phyloP scores from a whole-genome alignment of 2,888 invertebrate species.

The Argyresthia goedartella region DNA sequence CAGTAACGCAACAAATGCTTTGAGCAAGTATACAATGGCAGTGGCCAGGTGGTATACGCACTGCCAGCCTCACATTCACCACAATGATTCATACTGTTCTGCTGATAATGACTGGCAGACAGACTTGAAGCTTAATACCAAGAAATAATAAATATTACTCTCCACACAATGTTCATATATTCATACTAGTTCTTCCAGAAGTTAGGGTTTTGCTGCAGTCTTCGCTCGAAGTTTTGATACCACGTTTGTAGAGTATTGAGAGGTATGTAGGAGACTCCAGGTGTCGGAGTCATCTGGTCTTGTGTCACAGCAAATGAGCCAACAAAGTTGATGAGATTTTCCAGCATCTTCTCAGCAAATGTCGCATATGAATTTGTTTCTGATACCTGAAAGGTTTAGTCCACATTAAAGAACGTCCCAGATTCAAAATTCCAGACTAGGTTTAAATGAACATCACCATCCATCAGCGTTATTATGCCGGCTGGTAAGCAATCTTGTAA shows the following conservation, averaged over 20 bases:
- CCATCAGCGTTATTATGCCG: no score
- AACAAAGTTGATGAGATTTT: slow-evolving; percentile 92
- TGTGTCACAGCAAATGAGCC: slow-evolving; percentile 90
- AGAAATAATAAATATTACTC: no score
- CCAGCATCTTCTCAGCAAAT: slow-evolving; percentile 92
- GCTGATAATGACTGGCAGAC: no score
- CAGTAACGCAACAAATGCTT: no score
- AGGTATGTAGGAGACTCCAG: slow-evolving; percentile 88
- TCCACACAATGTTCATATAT: neutral
- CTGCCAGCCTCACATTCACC: no score
- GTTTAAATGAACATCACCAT: no score
- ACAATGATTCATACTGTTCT: no score
- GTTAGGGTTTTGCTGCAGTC: slow-evolving; percentile 90
- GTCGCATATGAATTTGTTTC: slow-evolving; percentile 67
- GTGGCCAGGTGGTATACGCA: no score
- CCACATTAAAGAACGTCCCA: neutral
- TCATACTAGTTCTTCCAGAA: slow-evolving; percentile 83
- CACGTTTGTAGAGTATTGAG: slow-evolving; percentile 90
- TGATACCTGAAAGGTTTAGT: slow-evolving; percentile 39
- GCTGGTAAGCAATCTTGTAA: no score
- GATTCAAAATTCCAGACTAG: no score
- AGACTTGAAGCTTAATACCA: no score
- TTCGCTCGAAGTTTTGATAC: slow-evolving; percentile 93
- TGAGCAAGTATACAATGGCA: no score
- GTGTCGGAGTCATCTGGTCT: slow-evolving; percentile 82